These are phyloP conservation scores for Falco punctatus DNA, from an alignment of 2,113 vertebrate species.

Conservation along the genomic window DNA sequence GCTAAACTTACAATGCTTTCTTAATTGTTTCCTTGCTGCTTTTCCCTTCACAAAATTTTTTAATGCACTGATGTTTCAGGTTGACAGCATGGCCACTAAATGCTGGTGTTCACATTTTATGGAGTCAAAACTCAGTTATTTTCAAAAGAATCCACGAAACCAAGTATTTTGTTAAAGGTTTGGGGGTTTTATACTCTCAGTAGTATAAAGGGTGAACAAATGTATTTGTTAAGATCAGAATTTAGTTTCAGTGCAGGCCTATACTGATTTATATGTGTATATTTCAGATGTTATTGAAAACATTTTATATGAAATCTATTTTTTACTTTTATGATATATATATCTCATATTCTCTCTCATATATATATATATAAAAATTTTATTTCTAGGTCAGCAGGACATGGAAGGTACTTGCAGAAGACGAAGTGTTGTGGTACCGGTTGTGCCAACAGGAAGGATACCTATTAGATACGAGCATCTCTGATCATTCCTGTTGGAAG, in stretches of 20 bases:
- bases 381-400: conserved; percentile 88
- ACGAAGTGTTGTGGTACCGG: conserved; percentile 89
- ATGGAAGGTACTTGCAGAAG: conserved; percentile 91
- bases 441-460: conserved; percentile 88
- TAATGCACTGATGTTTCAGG: neutral
- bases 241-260: neutral
- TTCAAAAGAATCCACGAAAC: neutral
- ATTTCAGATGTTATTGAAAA: neutral
- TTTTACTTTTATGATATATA: neutral
- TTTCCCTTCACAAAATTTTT: neutral
- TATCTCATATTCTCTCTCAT: too few species aligned
- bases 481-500: conserved; percentile 90
- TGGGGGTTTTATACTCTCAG: neutral
- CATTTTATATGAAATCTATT: neutral
- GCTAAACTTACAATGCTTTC: neutral
- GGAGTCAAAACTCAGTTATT: neutral
- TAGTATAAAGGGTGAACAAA: neutral
- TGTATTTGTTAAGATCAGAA: conserved; percentile 40
- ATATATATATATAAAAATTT: neutral
- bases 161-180: conserved; percentile 18
- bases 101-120: neutral
- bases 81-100: neutral
- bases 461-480: conserved; percentile 78
- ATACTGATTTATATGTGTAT: neutral
- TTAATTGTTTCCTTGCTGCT: neutral